Evolutionary conservation across 2,113 vertebrate genomes (phyloP), one percentile per base, ranked within the genome.

Genomic region (Ariopsis seemanni): DNA sequence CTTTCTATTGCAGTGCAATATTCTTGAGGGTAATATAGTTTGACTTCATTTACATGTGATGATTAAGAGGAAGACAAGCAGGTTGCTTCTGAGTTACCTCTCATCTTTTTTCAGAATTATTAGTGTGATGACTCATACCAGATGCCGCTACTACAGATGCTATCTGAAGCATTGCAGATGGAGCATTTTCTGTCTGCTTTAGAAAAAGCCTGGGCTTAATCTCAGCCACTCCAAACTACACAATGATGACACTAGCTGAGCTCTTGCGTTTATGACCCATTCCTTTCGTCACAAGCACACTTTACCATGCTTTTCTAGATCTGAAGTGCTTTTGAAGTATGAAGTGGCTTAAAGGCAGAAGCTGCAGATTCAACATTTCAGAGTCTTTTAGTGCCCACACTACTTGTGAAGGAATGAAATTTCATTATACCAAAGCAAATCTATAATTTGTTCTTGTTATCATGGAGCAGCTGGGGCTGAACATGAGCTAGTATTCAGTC

Each of bases 101-200:
- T 69, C 92, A 85, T 83, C 90, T 92, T 89, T 85, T 65, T 75
- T 72, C 77, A 84, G 25, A 88, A 90, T 86, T 87, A 55, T 83
- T n/a, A 87, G 65, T 4, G n/a, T 85, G 89, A 92, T 93, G 90
- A 94, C 91, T 93, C 91, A 89, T 18, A 86, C 77, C 83, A 82
- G 58, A 85, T 30, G 82, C 57, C 60, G 42, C 25, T 30, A 25
- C 62, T 77, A 27, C 42, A 82, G 22, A 84, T 87, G 65, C 65
- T 34, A 62, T 88, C 67, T 60, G 67, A 92, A 91, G 89, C 85
- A 83, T 72, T 90, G 75, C 71, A 75, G 87, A 90, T 82, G 58
- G 80, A 89, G 34, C 72, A 88, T 86, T 91, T 90, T 91, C 88
- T 91, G 89, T 87, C 52, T 84, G 80, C 83, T 88, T 91, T 93